phyloP scores from a whole-genome alignment of 2,888 invertebrate genomes.

The Allophyes oxyacanthae region DNA sequence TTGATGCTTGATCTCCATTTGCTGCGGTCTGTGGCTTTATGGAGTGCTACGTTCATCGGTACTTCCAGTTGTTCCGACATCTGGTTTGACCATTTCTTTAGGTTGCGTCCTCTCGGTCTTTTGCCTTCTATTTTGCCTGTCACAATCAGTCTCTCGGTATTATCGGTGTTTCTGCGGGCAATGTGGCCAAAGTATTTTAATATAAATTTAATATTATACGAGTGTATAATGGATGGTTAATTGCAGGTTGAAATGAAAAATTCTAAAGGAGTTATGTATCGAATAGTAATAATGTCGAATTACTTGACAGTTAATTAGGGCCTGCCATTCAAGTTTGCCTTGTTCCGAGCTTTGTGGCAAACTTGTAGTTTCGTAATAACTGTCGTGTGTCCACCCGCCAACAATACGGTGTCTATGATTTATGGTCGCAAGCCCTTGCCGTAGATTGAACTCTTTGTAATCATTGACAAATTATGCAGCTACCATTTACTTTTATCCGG shows the following conservation, averaged over 20 bases:
- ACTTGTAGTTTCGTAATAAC: constrained; percentile 80
- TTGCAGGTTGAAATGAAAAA: constrained; percentile 55
- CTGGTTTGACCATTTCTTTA: no score
- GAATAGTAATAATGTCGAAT: constrained; percentile 79
- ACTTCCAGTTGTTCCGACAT: no score
- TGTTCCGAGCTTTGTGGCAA: constrained; percentile 75
- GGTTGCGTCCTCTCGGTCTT: no score
- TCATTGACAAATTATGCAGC: constrained; percentile 82
- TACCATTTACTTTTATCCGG: constrained; percentile 77
- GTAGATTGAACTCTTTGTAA: constrained; percentile 80
- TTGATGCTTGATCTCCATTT: no score
- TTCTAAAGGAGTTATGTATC: constrained; percentile 59
- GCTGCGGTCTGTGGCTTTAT: no score
- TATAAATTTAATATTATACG: no score
- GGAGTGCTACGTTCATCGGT: no score
- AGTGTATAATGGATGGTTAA: constrained; percentile 44
- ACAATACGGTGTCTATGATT: constrained; percentile 80
- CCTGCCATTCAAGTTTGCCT: constrained; percentile 77
- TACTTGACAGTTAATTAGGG: constrained; percentile 87
- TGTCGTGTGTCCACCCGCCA: constrained; percentile 74
- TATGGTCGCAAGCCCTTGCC: constrained; percentile 71
- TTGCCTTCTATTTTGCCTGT: no score
- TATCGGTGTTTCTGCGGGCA: no score
- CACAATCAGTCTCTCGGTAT: no score
- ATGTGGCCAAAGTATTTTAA: no score